Conservation (phyloP, 2,888 invertebrate species). For the Sabellastarte sp. region DNA sequence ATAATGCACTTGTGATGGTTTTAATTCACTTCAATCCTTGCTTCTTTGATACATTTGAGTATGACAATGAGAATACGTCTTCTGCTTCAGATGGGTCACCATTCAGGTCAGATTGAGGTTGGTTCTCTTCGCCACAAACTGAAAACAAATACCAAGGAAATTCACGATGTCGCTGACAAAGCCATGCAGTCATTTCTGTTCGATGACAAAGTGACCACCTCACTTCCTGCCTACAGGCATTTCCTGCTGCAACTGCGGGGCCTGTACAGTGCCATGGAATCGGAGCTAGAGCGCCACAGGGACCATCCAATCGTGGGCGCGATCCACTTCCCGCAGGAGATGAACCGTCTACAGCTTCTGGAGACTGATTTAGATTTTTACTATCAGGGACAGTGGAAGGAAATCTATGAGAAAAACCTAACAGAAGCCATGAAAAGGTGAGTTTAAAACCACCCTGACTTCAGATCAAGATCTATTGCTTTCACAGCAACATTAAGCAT, state of each 20-base stretch:
- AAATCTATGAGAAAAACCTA: too few relatives aligned
- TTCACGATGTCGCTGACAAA: constrained; percentile 24
- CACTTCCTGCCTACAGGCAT: constrained; percentile 12
- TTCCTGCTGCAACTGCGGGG: constrained; percentile 22
- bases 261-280: constrained; percentile 26
- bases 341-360: constrained; percentile 16
- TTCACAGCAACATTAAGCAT: too few relatives aligned
- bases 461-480: too few relatives aligned
- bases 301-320: constrained; percentile 17
- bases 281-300: constrained; percentile 12
- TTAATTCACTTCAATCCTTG: too few relatives aligned
- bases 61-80: too few relatives aligned
- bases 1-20: too few relatives aligned
- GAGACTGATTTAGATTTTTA: constrained; percentile 21
- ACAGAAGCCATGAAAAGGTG: too few relatives aligned
- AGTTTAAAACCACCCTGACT: too few relatives aligned
- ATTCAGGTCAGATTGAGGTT: neutral
- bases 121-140: constrained; percentile 4
- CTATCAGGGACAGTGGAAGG: constrained; percentile 23
- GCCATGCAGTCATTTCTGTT: constrained; percentile 12
- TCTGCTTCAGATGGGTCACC: neutral
- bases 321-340: constrained; percentile 24
- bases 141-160: constrained; percentile 13
- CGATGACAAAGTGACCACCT: constrained; percentile 11
- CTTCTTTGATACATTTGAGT: too few relatives aligned